Conservation (phyloP, 2,113 vertebrate genomes). For the Microcebus murinus region DNA sequence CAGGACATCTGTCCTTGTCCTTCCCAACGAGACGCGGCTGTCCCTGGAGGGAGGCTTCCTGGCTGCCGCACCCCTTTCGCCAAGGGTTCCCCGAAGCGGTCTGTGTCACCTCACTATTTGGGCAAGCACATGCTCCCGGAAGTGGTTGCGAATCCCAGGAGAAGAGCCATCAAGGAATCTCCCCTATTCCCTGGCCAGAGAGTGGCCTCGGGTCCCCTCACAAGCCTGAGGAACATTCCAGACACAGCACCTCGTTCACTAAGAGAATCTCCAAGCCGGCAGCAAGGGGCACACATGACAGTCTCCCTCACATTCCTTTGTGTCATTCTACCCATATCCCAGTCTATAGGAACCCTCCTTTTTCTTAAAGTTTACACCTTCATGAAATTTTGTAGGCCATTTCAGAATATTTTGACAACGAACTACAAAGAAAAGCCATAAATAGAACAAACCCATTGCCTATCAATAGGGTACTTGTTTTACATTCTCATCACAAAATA, state of each 20-base stretch:
- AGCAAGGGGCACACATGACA: background rate
- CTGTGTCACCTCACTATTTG: background rate
- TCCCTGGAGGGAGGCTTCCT: background rate
- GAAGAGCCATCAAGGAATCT: background rate
- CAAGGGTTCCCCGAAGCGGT: background rate
- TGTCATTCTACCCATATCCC: background rate
- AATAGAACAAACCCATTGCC: background rate
- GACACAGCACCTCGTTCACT: background rate
- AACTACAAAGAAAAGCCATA: background rate
- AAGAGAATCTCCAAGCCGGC: background rate
- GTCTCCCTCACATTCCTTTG: background rate
- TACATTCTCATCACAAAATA: background rate
- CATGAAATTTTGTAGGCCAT: background rate
- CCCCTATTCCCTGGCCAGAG: background rate
- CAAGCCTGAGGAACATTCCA: background rate
- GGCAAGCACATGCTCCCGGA: background rate
- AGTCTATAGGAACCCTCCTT: background rate
- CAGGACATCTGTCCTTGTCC: background rate
- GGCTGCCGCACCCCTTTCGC: background rate
- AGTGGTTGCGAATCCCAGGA: background rate
- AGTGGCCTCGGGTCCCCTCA: background rate
- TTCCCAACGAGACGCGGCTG: background rate
- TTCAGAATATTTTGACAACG: constrained; percentile 30
- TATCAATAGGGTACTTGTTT: background rate
- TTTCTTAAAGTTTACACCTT: background rate